Evolutionary conservation across 2,888 invertebrate genomes (phyloP).

Genomic region (Sicus ferrugineus): DNA sequence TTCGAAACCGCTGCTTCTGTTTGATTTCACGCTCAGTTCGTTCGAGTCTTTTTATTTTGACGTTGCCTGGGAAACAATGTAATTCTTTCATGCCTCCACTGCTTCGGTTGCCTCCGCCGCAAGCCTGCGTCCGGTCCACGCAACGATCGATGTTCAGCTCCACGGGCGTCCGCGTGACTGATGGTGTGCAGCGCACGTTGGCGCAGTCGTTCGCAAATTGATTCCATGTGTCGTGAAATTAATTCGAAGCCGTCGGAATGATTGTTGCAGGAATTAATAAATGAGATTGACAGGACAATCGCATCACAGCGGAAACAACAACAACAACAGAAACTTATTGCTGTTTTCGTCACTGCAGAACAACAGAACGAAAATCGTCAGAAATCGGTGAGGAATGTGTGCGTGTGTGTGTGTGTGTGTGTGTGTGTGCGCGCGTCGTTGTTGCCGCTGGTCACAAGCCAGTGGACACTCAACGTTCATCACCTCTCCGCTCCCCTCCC

Average conservation of each 20-base stretch:
- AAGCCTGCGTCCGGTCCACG: neutral
- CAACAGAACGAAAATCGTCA: no score
- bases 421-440: neutral
- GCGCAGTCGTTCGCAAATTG: conserved; percentile 35
- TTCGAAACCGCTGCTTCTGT: no score
- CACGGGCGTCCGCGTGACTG: neutral
- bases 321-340: neutral
- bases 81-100: neutral
- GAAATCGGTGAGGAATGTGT: no score
- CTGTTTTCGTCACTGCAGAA: neutral
- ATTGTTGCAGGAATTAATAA: conserved; percentile 44
- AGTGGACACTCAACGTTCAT: neutral
- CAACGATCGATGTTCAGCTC: neutral
- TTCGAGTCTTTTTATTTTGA: no score
- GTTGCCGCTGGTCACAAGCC: neutral
- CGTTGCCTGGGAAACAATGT: no score
- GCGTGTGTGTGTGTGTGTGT: neutral
- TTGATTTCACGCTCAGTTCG: no score
- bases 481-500: neutral
- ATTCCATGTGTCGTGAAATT: conserved; percentile 43
- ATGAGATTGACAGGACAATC: neutral
- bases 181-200: neutral
- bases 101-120: neutral
- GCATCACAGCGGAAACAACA: neutral
- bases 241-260: conserved; percentile 44